Base-by-base conservation (phyloP, 2,888 invertebrate species). In the Nymphalis polychloros region DNA sequence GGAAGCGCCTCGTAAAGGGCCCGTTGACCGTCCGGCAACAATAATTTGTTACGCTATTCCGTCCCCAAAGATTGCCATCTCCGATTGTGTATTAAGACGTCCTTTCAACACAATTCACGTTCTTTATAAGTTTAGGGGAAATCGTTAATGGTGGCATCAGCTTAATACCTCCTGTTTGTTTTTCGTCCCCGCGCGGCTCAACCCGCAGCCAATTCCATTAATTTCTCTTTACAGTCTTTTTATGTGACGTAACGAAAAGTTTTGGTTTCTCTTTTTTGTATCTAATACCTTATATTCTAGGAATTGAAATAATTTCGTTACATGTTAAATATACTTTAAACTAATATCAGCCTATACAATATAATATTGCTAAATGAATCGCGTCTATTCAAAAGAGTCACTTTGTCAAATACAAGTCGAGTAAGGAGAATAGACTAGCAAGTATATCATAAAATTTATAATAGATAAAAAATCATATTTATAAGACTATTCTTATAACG, bases 1-100 rank as follows among this genome's bases (percentile, higher is more conserved):
- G 87, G 86, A 87, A 86, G 80, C 83, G 83, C 79, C 82, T 89
- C 89, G 86, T 90, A 90, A 89, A 90, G 85, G 81, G 86, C 84
- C 84, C 84, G 82, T 84, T 89, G 89, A 87, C 89, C 89, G 87
- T 78, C 82, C 80, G 79, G 79, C 78, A 70, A 74, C 81, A 79
- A 80, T 79, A 83, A 86, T 85, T 85, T 84, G 86, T 87, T 82
- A 83, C 79, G 76, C 78, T 74, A 77, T 77, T 77, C 76, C 75
- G 78, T 69, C 75, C 73, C 74, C 74, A 70, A 79, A 79, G 79
- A 81, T 81, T 81, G 75, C 70, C 65, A 61, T 61, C 67, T 68
- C 74, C 71, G 69, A 75, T 75, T 74, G 70, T 69, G 75, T 77
- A 76, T 80, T 78, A 80, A 79, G 79, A 76, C 74, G 76, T 75